Percentiles rank a stretch among this genome's conserved stretches.
phyloP scores from a whole-genome alignment of 2,113 vertebrate species.

The Poecilia latipinna region DNA sequence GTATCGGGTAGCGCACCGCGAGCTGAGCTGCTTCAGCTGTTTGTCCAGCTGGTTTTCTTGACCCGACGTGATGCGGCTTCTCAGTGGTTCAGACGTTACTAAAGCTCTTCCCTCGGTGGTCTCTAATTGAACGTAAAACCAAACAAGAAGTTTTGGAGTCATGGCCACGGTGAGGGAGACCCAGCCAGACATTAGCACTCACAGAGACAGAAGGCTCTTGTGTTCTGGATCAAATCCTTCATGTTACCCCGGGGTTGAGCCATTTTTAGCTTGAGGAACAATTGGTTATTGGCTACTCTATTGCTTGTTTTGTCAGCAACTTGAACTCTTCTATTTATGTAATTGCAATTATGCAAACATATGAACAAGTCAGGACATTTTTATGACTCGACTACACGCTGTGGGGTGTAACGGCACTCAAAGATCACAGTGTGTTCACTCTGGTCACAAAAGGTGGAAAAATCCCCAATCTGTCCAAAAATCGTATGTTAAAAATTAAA shows the following conservation, averaged over 20 bases:
- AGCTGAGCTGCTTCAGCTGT: slow-evolving; percentile 46
- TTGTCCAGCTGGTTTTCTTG: slow-evolving; percentile 42
- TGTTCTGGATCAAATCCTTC: slow-evolving; percentile 60
- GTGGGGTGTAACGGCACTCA: too few relatives aligned
- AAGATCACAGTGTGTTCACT: not conserved
- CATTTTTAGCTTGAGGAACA: slow-evolving; percentile 48
- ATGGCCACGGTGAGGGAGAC: slow-evolving; percentile 45
- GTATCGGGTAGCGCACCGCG: slow-evolving; percentile 47
- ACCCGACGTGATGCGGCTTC: slow-evolving; percentile 29
- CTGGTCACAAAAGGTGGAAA: not conserved
- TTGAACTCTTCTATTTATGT: not conserved
- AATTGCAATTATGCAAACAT: not conserved
- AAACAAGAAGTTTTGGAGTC: slow-evolving; percentile 46
- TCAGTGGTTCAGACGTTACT: slow-evolving; percentile 26
- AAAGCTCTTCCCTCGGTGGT: slow-evolving; percentile 16
- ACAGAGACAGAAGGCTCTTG: slow-evolving; percentile 30
- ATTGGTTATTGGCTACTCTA: slow-evolving; percentile 10
- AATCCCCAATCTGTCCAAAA: not conserved
- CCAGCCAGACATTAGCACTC: slow-evolving; percentile 51
- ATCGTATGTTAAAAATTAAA: too few relatives aligned
- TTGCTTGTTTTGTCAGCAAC: not conserved
- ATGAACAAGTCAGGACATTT: not conserved
- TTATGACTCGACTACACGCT: too few relatives aligned
- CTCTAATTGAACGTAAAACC: slow-evolving; percentile 58
- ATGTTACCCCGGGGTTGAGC: slow-evolving; percentile 24